Evolutionary conservation across 2,797 vertebrate genomes (phyloP).

Genomic region (Anguilla megastoma): DNA sequence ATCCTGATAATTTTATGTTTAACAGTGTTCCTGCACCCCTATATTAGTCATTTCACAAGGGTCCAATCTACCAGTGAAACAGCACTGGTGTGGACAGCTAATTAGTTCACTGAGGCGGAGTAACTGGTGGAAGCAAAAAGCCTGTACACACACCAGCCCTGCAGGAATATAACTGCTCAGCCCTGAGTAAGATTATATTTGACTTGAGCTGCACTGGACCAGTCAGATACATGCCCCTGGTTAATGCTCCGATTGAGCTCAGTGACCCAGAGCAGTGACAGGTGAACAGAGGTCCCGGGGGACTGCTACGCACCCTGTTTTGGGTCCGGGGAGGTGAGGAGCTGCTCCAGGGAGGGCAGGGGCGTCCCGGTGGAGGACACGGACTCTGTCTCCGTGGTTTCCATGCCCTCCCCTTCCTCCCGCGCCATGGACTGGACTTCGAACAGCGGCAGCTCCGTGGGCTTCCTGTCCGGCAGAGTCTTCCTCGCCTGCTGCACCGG

Average conservation of each 20-base stretch:
- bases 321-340: slow-evolving; percentile 82
- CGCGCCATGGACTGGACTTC: slow-evolving; percentile 84
- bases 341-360: slow-evolving; percentile 85
- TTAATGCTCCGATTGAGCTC: neutral
- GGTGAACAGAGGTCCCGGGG: neutral
- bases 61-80: neutral
- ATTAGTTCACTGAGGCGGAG: neutral
- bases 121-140: neutral
- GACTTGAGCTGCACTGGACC: neutral
- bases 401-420: slow-evolving; percentile 97
- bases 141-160: neutral
- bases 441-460: slow-evolving; percentile 69
- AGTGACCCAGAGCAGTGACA: neutral
- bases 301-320: slow-evolving; percentile 67
- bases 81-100: neutral
- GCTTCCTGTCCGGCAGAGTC: slow-evolving; percentile 73
- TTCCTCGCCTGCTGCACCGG: slow-evolving; percentile 73
- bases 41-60: no score
- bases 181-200: neutral
- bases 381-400: slow-evolving; percentile 86
- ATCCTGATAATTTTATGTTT: neutral
- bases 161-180: neutral
- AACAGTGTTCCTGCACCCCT: no score
- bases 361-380: slow-evolving; percentile 74
- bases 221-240: neutral